Conservation (phyloP, 2,797 vertebrate genomes). For the Gallinago nigripennis region DNA sequence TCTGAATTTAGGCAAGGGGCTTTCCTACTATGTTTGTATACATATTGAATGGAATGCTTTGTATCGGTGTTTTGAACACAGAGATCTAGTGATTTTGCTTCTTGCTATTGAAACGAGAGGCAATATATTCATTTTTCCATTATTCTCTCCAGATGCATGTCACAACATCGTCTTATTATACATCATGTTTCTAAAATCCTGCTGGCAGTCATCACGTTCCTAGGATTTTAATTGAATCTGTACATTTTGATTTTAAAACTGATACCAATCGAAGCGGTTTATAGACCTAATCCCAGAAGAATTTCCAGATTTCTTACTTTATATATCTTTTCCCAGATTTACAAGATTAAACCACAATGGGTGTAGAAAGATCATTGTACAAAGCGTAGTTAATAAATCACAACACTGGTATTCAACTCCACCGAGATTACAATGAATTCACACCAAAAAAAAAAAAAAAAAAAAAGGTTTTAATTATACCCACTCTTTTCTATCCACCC, state of each 20-base stretch:
- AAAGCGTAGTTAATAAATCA: conserved; percentile 51
- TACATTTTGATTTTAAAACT: conserved; percentile 41
- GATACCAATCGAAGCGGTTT: conserved; percentile 33
- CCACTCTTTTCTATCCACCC: conserved; percentile 6
- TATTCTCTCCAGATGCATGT: not conserved
- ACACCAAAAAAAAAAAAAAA: not conserved
- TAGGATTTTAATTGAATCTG: conserved; percentile 6
- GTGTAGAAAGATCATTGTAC: conserved; percentile 36
- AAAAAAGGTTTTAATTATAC: conserved; percentile 22
- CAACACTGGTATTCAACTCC: conserved; percentile 24
- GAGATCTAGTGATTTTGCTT: not conserved
- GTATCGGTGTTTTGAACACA: not conserved
- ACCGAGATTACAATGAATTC: conserved; percentile 42
- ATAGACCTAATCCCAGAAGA: conserved; percentile 36
- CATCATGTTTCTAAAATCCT: conserved; percentile 3
- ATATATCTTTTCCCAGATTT: conserved; percentile 16
- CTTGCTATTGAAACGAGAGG: not conserved
- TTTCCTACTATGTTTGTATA: not conserved
- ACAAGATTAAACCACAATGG: conserved; percentile 36
- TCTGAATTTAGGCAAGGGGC: not conserved
- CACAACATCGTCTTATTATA: not conserved
- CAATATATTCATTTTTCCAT: not conserved
- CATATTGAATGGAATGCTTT: not conserved
- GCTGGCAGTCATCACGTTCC: not conserved
- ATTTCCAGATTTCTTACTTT: conserved; percentile 25